Base-by-base conservation (phyloP, 2,888 invertebrate genomes). In the Dusona sp. region DNA sequence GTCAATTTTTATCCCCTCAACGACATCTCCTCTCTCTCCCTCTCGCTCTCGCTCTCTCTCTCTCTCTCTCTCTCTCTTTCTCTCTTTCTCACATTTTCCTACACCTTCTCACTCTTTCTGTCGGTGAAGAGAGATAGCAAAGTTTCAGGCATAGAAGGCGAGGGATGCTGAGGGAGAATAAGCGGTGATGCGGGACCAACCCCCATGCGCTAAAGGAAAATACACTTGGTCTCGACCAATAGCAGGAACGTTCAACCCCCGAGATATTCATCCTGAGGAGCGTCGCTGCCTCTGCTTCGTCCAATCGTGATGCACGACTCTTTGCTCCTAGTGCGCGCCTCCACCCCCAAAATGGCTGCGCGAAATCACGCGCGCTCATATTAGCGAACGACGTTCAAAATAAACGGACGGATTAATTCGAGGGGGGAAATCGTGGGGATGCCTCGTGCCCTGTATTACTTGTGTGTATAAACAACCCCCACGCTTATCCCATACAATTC, bases 321-420 rank as follows among this genome's bases (percentile, higher is more conserved):
- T 88, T 88, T 88, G 68, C 72, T 68, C 22, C 88, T 33, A 48
- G 86, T 88, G 92, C 91, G 88, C 88, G 92, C 91, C 88, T 90
- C 92, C 93, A 93, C 92, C 94, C 92, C 92, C 93, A 94, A 94
- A 94, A 94, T 94, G 94, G 94, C 94, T 93, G 93, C 93, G 91
- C 92, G 90, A 93, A 93, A 93, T 93, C 91, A 90, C 90, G 91
- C 92, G 92, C 90, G 91, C 19, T 45, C 73, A 22, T 38, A 92
- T 93, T 93, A 92, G 90, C 73, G 82, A 92, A 89, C 87, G 88
- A 87, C 92, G 93, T 92, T 93, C 91, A 91, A 91, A 93, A 93
- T 94, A 93, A 94, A 94, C 93, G 93, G 93, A 91, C 92, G 93
- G 92, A 93, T 94, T 93, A 94, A 93, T 93, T 93, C 91, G 90